These are phyloP conservation scores for Julus scanicus DNA, from an alignment of 2,888 invertebrate species.

Conservation along the genomic window DNA sequence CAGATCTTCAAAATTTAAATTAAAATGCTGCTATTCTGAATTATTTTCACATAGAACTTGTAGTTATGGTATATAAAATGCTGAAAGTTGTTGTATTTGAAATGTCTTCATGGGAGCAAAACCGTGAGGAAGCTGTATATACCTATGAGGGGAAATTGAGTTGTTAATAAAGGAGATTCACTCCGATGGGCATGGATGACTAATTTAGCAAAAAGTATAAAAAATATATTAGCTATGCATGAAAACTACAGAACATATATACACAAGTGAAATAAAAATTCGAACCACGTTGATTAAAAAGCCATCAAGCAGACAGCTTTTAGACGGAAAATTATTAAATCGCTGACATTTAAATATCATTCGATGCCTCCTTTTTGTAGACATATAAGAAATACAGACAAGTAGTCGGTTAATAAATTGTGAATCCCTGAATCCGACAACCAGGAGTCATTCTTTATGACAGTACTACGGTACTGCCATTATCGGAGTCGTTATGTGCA, in stretches of 20 bases:
- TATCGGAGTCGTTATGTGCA: not conserved
- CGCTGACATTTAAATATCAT: not conserved
- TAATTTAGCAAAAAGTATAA: conserved; percentile 23
- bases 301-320: not conserved
- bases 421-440: not conserved
- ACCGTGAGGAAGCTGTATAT: not conserved
- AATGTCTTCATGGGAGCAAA: too few relatives aligned
- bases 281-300: conserved; percentile 3
- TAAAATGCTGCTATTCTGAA: too few relatives aligned
- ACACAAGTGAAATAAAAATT: not conserved
- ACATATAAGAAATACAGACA: not conserved
- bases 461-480: not conserved
- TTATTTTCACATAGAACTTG: too few relatives aligned
- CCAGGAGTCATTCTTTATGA: not conserved
- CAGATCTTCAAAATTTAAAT: too few relatives aligned
- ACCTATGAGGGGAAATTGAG: not conserved
- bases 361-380: not conserved
- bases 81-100: too few relatives aligned
- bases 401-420: not conserved
- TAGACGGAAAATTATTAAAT: conserved; percentile 15
- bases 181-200: conserved; percentile 15
- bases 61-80: too few relatives aligned
- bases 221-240: not conserved
- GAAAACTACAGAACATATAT: not conserved
- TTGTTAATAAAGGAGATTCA: conserved; percentile 18